A percentile compares a stretch with the other conserved stretches of the same genome.
Evolutionary conservation across 1,140 invertebrate genomes (phyloP).

Genomic region (Zophobas morio): DNA sequence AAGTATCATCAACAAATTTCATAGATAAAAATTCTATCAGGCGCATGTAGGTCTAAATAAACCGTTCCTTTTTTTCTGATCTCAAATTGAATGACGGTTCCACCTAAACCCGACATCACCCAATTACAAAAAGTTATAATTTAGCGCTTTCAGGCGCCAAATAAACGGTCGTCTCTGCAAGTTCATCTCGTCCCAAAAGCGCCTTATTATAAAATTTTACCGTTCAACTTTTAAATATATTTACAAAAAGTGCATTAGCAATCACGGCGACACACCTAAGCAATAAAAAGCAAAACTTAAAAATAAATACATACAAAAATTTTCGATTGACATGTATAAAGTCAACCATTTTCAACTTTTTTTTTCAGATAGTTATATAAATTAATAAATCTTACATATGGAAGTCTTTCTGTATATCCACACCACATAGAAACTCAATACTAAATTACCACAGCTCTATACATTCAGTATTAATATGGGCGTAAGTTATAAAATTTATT

Average conservation of each 20-base stretch:
- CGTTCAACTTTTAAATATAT: slow-evolving; percentile 61
- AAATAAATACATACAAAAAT: slow-evolving; percentile 57
- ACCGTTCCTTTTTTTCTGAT: too few species aligned
- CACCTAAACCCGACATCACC: too few species aligned
- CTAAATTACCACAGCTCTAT: slow-evolving; percentile 62
- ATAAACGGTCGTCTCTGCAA: too few species aligned
- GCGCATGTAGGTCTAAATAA: too few species aligned
- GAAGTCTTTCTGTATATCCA: slow-evolving; percentile 53
- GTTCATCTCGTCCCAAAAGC: slow-evolving; percentile 50
- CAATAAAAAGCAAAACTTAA: slow-evolving; percentile 62
- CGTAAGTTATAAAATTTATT: slow-evolving; percentile 60
- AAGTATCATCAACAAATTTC: slow-evolving; percentile 56
- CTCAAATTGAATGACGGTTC: too few species aligned
- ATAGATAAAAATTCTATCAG: slow-evolving; percentile 25
- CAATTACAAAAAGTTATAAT: too few species aligned
- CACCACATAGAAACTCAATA: slow-evolving; percentile 56
- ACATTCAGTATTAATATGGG: slow-evolving; percentile 55
- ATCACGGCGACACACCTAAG: slow-evolving; percentile 66
- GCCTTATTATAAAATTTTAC: slow-evolving; percentile 61
- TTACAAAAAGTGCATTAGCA: slow-evolving; percentile 63
- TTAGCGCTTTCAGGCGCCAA: too few species aligned
- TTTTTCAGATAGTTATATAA: slow-evolving; percentile 39
- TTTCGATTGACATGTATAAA: slow-evolving; percentile 45
- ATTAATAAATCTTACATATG: slow-evolving; percentile 49
- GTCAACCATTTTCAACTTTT: slow-evolving; percentile 51